A percentile compares a stretch with the other conserved stretches of the same genome.
Evolutionary conservation across 1,140 invertebrate species (phyloP).

Genomic region (Euura lappo): DNA sequence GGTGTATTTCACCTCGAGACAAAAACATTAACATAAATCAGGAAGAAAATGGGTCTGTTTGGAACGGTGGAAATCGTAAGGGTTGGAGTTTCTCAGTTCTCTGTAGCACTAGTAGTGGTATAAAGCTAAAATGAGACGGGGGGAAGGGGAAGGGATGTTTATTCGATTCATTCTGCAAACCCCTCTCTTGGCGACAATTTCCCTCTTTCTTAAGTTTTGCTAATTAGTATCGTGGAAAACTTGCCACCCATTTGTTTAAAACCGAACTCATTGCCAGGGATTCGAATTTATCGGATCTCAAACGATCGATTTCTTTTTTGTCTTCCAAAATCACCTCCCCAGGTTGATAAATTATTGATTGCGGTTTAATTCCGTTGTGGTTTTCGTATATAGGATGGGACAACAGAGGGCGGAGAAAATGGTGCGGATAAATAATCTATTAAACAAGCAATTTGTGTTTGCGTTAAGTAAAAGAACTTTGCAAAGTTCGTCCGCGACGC

Average conservation of each 20-base stretch:
- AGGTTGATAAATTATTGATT: too few relatives aligned
- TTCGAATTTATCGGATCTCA: too few relatives aligned
- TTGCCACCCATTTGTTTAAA: conserved; percentile 28
- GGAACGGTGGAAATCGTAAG: neutral
- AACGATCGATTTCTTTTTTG: too few relatives aligned
- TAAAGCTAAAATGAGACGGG: neutral
- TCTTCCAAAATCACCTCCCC: too few relatives aligned
- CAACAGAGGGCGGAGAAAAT: neutral
- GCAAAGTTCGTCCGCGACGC: conserved; percentile 29
- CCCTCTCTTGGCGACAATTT: conserved; percentile 25
- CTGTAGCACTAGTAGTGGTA: too few relatives aligned
- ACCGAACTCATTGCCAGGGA: conserved; percentile 10
- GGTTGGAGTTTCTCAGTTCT: neutral
- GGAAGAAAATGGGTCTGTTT: conserved; percentile 30
- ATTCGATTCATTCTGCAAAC: conserved; percentile 47
- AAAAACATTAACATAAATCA: conserved; percentile 63
- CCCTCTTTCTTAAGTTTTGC: conserved; percentile 25
- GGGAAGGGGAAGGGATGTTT: conserved; percentile 48
- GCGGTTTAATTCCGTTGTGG: too few relatives aligned
- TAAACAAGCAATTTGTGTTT: conserved; percentile 38
- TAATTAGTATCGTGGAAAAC: conserved; percentile 48
- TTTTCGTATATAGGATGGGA: neutral
- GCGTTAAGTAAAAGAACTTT: conserved; percentile 35
- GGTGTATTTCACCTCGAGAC: conserved; percentile 57
- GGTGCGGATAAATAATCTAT: conserved; percentile 36